Evolutionary conservation across 2,797 vertebrate species (phyloP), one percentile per base, ranked within the genome.

Genomic region (Meda fulgida): DNA sequence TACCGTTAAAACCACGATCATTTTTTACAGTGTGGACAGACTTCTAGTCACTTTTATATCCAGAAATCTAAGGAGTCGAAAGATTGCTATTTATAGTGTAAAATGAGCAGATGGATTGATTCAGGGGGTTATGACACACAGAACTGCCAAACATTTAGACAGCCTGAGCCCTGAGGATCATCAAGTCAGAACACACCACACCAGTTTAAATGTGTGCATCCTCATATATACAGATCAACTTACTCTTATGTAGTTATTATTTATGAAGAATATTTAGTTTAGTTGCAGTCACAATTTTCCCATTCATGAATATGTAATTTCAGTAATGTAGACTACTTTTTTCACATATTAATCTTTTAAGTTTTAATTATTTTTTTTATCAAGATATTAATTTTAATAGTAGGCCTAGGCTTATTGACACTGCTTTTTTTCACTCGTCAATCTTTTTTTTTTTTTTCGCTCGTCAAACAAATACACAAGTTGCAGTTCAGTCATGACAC

Each of bases 1-100:
- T 40, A 40, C 9, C 40, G 40, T 10, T 40, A 40, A 40, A 1
- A 43, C 11, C 40, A 43, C 40, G 40, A 43, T 43, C 2, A 3
- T 43, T 43, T 43, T 43, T 43, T 43, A 40, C 40, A 36, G 7
- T 43, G 26, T 46, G 36, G 14, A 34, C 29, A 66, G 40, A 80
- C 46, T 13, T 48, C 46, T 48, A 23, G 21, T n/a, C 63, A 46
- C 6, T 38, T 58, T 7, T 34, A 36, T 34, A 55, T 69, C 19
- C 46, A 53, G 14, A 5, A 9, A 31, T 55, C 63, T 16, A 66
- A 65, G 19, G 40, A 65, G 23, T 48, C 21, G 9, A 36, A 48
- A 18, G n/a, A 67, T n/a, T 31, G 31, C 66, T 58, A 58, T 81
- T 55, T 26, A 38, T 71, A 43, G 38, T 65, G n/a, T 78, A 46